phyloP scores from a whole-genome alignment of 1,140 invertebrate species.

The Pseudoatta argentina region DNA sequence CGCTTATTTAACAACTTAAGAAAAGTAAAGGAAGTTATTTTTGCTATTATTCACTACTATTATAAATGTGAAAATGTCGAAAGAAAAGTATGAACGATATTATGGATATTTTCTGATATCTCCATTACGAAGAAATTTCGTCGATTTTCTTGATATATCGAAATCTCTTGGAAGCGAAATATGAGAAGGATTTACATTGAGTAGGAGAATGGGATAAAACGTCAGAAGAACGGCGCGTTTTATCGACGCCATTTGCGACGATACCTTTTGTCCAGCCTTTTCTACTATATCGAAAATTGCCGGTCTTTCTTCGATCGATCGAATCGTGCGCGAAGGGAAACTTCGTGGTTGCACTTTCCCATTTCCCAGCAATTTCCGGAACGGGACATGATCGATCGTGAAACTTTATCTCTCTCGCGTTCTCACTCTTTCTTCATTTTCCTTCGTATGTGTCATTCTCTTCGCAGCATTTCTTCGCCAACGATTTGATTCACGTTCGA shows the following conservation, averaged over 20 bases:
- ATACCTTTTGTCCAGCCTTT: slow-evolving; percentile 43
- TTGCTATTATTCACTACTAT: background rate
- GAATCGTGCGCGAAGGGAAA: slow-evolving; percentile 37
- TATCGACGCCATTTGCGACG: slow-evolving; percentile 45
- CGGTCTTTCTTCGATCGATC: slow-evolving; percentile 31
- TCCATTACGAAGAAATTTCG: background rate
- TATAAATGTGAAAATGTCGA: background rate
- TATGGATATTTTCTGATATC: slow-evolving; percentile 2
- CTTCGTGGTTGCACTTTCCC: slow-evolving; percentile 64
- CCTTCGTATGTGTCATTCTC: background rate
- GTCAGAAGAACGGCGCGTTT: slow-evolving; percentile 19
- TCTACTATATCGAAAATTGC: slow-evolving; percentile 23
- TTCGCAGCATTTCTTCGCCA: background rate
- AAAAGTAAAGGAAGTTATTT: background rate
- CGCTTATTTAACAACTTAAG: background rate
- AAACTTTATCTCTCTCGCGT: slow-evolving; percentile 50
- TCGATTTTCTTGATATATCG: slow-evolving; percentile 23
- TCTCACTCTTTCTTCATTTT: slow-evolving; percentile 10
- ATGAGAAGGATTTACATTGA: slow-evolving; percentile 41
- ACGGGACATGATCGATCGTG: slow-evolving; percentile 63
- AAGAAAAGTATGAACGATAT: background rate
- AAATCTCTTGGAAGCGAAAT: slow-evolving; percentile 28
- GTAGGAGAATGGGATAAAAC: slow-evolving; percentile 16
- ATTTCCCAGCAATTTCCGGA: slow-evolving; percentile 80
- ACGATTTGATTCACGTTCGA: slow-evolving; percentile 29